Conservation (phyloP, 1,140 invertebrate species). For the Monomorium pharaonis region DNA sequence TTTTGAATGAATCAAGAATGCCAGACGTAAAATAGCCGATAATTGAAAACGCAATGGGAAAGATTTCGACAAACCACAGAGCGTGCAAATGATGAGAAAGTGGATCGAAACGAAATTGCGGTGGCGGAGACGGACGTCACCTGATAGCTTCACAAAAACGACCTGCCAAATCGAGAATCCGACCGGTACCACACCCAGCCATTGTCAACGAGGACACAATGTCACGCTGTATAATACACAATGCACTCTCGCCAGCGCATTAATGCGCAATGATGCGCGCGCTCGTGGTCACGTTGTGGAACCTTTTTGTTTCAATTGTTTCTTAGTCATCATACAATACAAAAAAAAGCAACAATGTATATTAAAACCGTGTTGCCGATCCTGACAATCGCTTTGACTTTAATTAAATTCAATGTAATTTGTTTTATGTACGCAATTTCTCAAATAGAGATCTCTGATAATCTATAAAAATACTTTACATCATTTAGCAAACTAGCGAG, state of each 20-base stretch:
- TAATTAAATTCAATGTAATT: neutral
- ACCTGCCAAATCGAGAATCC: conserved; percentile 65
- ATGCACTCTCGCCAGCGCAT: conserved; percentile 69
- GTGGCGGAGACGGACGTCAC: conserved; percentile 46
- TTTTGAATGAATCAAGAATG: neutral
- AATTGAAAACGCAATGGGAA: neutral
- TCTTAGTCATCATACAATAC: neutral
- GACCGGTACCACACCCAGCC: conserved; percentile 60
- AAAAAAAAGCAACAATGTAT: neutral
- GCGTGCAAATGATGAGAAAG: conserved; percentile 43
- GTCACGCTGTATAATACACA: conserved; percentile 73
- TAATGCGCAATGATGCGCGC: conserved; percentile 65
- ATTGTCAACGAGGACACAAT: conserved; percentile 74
- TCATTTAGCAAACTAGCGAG: neutral
- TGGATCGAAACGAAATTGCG: conserved; percentile 40
- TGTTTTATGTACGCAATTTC: neutral
- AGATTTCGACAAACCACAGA: conserved; percentile 20
- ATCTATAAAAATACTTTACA: conserved; percentile 6
- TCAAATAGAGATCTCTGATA: neutral
- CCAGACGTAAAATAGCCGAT: neutral
- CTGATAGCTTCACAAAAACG: conserved; percentile 68
- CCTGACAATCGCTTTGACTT: neutral
- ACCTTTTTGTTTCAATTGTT: neutral
- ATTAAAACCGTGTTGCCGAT: neutral
- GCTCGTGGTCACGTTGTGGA: neutral